Conservation (phyloP, 2,113 vertebrate species). For the Erinaceus europaeus region DNA sequence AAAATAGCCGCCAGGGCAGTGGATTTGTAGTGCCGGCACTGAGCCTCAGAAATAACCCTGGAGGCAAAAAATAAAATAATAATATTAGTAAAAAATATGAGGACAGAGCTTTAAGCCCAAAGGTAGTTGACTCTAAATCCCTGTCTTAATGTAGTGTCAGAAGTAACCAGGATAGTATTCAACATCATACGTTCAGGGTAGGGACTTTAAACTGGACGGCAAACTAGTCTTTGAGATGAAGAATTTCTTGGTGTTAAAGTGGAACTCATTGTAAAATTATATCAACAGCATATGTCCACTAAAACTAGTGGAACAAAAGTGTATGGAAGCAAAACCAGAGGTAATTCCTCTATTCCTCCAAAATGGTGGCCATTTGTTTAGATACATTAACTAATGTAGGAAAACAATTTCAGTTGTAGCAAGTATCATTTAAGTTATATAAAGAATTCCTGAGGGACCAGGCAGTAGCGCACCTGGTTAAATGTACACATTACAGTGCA, state of each 20-base stretch:
- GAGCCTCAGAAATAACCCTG: too few species aligned
- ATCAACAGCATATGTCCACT: background rate
- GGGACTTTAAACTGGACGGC: background rate
- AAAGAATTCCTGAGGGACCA: too few species aligned
- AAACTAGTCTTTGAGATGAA: background rate
- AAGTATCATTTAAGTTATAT: background rate
- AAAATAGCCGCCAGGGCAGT: too few species aligned
- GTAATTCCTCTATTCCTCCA: background rate
- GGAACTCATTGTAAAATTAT: background rate
- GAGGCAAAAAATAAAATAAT: too few species aligned
- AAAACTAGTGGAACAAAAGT: background rate
- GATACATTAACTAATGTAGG: background rate
- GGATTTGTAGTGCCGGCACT: too few species aligned
- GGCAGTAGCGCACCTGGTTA: too few species aligned
- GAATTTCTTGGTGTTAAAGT: background rate
- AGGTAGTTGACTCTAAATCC: background rate
- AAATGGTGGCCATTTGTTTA: constrained; percentile 18
- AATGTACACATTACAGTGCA: too few species aligned
- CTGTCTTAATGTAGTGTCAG: background rate
- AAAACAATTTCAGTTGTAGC: constrained; percentile 21
- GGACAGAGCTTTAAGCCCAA: background rate
- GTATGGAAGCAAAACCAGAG: background rate
- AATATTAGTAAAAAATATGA: too few species aligned
- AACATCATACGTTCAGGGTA: background rate
- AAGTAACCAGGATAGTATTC: background rate